Evolutionary conservation across 1,140 invertebrate genomes (phyloP), one percentile per base, ranked within the genome.

Genomic region (Helicoverpa zea): DNA sequence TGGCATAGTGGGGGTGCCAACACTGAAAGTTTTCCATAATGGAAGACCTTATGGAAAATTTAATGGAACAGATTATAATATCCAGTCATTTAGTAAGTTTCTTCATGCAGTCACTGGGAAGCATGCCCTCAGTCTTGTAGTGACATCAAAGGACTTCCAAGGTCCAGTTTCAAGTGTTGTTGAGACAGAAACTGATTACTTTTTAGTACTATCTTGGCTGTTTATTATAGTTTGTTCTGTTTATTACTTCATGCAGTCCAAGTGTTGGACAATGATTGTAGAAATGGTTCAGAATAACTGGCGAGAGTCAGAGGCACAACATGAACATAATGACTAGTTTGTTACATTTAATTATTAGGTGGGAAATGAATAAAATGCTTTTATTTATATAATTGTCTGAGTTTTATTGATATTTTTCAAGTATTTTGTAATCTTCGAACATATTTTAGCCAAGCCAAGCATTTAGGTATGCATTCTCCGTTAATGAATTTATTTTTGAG

Each of bases 1-100:
- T 96, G 98, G 98, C 18, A 98, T 99, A 82, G 97, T 99, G n/a
- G 98, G 98, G 18, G 97, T 99, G 30, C 98, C 98, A 54, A 99
- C 98, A 51, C 91, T 99, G 12, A 96, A 99, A 94, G 95, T 99
- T 74, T 98, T 99, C 87, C 98, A 99, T 90, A 99, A 99, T 95
- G 98, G 98, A 0, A 96, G 98, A 89, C 96, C 98, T 30, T 96
- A 98, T 43, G 97, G 97, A 0, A 98, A 98, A 94, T 99, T 98
- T 83, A 99, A 99, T 95, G 97, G 97, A 18, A 97, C 98, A 12
- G 96, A 97, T 68, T 98, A 98, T 84, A 97, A 96, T 16, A 95
- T 98, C 35, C 96, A 98, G 72, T 96, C 96, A 74, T 98, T 99
- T 88, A 96, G 97, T 9, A 96, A 96, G 82, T 99, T 99, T 93